phyloP scores from a whole-genome alignment of 2,888 invertebrate species.

The Eretmocerus hayati region DNA sequence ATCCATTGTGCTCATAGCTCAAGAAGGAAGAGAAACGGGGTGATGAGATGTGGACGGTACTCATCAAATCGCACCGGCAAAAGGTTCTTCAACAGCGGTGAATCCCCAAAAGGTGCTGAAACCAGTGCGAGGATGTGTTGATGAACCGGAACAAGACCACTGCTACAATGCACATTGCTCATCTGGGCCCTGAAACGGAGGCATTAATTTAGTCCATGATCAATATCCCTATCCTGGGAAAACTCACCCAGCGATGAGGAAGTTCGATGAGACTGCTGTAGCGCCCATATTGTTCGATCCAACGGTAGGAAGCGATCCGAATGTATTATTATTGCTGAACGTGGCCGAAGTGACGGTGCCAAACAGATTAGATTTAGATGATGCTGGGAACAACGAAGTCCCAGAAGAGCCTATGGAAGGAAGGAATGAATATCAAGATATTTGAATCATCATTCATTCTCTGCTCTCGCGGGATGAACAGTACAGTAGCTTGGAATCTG shows the following conservation, averaged over 20 bases:
- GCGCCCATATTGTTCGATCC: conserved; percentile 31
- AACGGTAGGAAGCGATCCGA: conserved; percentile 47
- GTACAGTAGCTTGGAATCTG: too few species aligned
- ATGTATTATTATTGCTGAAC: conserved; percentile 46
- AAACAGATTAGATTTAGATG: conserved; percentile 51
- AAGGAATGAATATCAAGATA: too few species aligned
- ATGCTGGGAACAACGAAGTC: conserved; percentile 46
- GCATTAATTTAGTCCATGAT: too few species aligned
- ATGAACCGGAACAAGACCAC: conserved; percentile 51
- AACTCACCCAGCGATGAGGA: conserved; percentile 36
- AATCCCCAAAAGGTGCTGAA: conserved; percentile 80
- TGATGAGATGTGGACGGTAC: too few species aligned
- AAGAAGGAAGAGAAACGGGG: too few species aligned
- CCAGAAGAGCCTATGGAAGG: conserved; percentile 36
- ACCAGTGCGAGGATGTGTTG: conserved; percentile 70
- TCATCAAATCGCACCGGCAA: too few species aligned
- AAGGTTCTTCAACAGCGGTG: conserved; percentile 74
- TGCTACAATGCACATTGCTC: conserved; percentile 39
- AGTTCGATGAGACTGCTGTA: conserved; percentile 32
- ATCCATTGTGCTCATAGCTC: too few species aligned
- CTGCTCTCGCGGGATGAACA: too few species aligned
- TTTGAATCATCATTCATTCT: too few species aligned
- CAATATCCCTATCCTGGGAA: too few species aligned
- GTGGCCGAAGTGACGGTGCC: conserved; percentile 47
- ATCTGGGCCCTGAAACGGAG: conserved; percentile 25